A percentile compares a stretch with the other conserved stretches of the same genome.
These are phyloP conservation scores for Notarius quadriscutis DNA, from an alignment of 2,113 vertebrate genomes.

Conservation along the genomic window DNA sequence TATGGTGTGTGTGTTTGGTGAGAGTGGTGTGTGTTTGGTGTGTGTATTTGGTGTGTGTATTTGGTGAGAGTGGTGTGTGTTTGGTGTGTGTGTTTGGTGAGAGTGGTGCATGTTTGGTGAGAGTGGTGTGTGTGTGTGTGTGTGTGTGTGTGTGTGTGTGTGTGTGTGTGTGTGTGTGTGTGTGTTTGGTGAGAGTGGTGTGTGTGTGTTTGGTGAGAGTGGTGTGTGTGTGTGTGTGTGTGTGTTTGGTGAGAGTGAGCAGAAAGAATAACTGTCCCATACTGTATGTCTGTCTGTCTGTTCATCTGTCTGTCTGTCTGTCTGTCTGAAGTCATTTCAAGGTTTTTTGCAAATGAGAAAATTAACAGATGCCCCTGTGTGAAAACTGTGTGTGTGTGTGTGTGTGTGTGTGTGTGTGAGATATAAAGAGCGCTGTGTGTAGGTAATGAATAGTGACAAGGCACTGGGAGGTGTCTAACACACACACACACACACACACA, in stretches of 20 bases:
- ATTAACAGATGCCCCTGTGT: slow-evolving; percentile 35
- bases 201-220: background rate
- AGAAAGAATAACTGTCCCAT: too few relatives aligned
- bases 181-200: too few relatives aligned
- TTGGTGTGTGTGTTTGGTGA: too few relatives aligned
- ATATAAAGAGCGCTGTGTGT: slow-evolving; percentile 26
- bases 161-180: too few relatives aligned
- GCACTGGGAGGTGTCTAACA: slow-evolving; percentile 34
- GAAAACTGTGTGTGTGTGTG: background rate
- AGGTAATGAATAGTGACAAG: slow-evolving; percentile 44
- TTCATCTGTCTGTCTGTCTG: background rate
- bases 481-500: slow-evolving; percentile 15
- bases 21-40: too few relatives aligned
- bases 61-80: too few relatives aligned
- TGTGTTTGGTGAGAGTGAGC: background rate
- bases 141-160: too few relatives aligned
- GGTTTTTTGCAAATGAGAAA: slow-evolving; percentile 32
- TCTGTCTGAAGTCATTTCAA: slow-evolving; percentile 31
- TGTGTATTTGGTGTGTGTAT: too few relatives aligned
- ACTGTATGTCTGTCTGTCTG: background rate
- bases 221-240: background rate
- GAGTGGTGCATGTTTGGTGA: too few relatives aligned
- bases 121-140: too few relatives aligned
- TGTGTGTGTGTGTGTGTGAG: background rate
- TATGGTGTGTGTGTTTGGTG: too few relatives aligned